Conservation (phyloP, 1,140 invertebrate species). For the Papilio xuthus region DNA sequence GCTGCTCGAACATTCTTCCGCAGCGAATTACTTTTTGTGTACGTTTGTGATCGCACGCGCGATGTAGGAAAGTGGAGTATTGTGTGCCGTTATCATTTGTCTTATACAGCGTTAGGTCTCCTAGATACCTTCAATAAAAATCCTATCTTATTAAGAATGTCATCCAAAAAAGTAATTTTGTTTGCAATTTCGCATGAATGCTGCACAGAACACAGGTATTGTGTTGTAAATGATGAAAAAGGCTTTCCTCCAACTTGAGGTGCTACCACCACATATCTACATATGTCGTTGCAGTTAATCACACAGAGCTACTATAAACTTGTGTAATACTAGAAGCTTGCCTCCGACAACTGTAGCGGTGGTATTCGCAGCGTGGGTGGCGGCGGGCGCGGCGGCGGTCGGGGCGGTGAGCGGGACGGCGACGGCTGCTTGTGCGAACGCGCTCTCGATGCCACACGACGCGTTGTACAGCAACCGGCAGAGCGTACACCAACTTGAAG, state of each 20-base stretch:
- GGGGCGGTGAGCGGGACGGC: constrained; percentile 41
- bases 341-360: constrained; percentile 20
- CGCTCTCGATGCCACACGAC: constrained; percentile 70
- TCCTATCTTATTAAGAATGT: too few relatives aligned
- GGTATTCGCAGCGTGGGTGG: constrained; percentile 30
- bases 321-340: constrained; percentile 36
- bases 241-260: too few relatives aligned
- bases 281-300: background rate
- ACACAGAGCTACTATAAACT: background rate
- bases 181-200: background rate
- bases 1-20: constrained; percentile 27
- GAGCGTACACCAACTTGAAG: constrained; percentile 55
- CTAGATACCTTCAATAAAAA: background rate
- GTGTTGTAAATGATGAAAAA: background rate
- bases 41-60: constrained; percentile 16
- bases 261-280: too few relatives aligned
- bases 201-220: background rate
- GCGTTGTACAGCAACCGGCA: constrained; percentile 66
- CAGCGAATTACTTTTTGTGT: constrained; percentile 13
- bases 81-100: constrained; percentile 13
- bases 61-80: constrained; percentile 31
- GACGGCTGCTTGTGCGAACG: constrained; percentile 62
- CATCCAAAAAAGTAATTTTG: too few relatives aligned
- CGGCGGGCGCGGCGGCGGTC: constrained; percentile 40
- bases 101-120: background rate